Percentiles rank a stretch among this genome's conserved stretches.
phyloP scores from a whole-genome alignment of 2,888 invertebrate genomes.

The Callosobruchus maculatus region DNA sequence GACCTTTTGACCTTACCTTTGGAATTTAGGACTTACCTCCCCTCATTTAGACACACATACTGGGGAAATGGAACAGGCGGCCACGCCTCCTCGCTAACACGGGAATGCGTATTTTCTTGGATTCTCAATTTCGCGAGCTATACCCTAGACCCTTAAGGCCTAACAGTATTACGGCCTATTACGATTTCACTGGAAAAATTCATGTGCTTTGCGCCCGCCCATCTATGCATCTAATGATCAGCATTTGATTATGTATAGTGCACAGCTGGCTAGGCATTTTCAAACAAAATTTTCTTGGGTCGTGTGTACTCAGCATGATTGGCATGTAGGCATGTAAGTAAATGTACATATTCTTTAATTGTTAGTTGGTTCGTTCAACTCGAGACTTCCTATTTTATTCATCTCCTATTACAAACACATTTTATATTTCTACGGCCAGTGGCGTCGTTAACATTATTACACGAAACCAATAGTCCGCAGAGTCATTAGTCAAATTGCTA shows the following conservation, averaged over 20 bases:
- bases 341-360: constrained; percentile 13
- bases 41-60: too few relatives aligned
- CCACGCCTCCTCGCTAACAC: too few relatives aligned
- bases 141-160: too few relatives aligned
- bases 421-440: not conserved
- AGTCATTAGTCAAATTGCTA: too few relatives aligned
- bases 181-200: not conserved
- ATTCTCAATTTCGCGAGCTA: too few relatives aligned
- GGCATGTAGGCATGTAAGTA: constrained; percentile 9
- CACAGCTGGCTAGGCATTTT: not conserved
- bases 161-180: too few relatives aligned
- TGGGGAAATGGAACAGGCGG: too few relatives aligned
- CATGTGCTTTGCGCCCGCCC: not conserved
- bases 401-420: not conserved
- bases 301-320: constrained; percentile 3
- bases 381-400: constrained; percentile 3
- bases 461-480: too few relatives aligned
- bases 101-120: too few relatives aligned
- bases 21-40: too few relatives aligned
- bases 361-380: constrained; percentile 18
- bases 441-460: not conserved
- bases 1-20: too few relatives aligned
- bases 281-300: not conserved
- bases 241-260: not conserved
- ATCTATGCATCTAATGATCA: not conserved